These are phyloP conservation scores for Monodelphis domestica DNA, from an alignment of 2,797 vertebrate species.

Conservation along the genomic window DNA sequence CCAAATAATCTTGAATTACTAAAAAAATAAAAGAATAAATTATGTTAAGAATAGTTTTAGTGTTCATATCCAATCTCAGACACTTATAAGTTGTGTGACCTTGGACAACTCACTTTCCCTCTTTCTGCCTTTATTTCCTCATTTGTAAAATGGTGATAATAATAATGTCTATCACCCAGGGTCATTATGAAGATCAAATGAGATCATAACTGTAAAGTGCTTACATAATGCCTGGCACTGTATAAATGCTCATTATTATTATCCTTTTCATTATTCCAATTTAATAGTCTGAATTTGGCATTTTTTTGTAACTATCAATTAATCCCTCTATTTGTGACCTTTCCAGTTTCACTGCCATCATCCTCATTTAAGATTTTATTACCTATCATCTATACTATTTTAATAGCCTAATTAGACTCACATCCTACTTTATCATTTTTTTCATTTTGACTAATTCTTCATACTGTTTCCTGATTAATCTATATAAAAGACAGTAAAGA, in stretches of 20 bases:
- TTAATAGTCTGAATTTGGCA: not conserved
- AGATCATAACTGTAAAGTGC: not conserved
- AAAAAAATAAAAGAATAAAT: not conserved
- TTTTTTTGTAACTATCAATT: not conserved
- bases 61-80: not conserved
- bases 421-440: not conserved
- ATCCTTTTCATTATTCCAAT: not conserved
- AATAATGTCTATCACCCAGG: not conserved
- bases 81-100: not conserved
- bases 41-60: not conserved
- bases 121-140: not conserved
- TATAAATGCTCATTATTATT: not conserved
- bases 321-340: not conserved
- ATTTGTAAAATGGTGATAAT: not conserved
- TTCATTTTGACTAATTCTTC: not conserved
- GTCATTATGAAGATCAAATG: not conserved
- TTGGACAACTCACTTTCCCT: not conserved
- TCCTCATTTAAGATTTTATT: not conserved
- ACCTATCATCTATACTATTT: not conserved
- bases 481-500: not conserved
- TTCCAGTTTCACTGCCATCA: not conserved
- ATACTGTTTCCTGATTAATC: not conserved
- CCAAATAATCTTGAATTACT: not conserved
- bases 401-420: not conserved
- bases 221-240: not conserved